Evolutionary conservation across 1,140 invertebrate genomes (phyloP).

Genomic region (Solen grandis): DNA sequence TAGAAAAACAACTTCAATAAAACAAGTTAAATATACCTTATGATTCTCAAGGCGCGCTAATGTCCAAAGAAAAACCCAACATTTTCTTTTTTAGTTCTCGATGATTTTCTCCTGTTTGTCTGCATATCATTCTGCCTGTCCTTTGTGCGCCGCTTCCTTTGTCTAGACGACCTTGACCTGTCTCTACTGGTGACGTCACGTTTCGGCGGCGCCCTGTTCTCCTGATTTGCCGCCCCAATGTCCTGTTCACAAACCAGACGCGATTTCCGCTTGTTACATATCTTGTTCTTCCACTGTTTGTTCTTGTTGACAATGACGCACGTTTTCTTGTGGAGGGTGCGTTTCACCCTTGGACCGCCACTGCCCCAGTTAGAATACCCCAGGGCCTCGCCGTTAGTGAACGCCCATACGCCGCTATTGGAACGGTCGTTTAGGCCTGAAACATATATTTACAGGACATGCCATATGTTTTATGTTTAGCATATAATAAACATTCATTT

Average conservation of each 20-base stretch:
- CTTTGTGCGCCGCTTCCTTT: not conserved
- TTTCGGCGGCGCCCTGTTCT: slow-evolving; percentile 38
- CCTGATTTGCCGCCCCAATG: slow-evolving; percentile 24
- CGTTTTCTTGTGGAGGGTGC: slow-evolving; percentile 68
- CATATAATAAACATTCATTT: slow-evolving; percentile 1
- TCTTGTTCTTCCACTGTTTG: slow-evolving; percentile 73
- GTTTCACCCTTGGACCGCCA: slow-evolving; percentile 64
- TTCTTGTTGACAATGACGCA: slow-evolving; percentile 76
- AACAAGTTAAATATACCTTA: too few relatives aligned
- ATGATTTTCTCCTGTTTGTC: not conserved
- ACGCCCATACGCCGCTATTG: slow-evolving; percentile 68
- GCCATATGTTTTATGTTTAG: not conserved
- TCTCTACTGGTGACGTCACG: slow-evolving; percentile 28
- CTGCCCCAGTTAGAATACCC: slow-evolving; percentile 69
- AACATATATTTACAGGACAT: not conserved
- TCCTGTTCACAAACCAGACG: slow-evolving; percentile 73
- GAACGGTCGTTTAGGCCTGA: slow-evolving; percentile 75
- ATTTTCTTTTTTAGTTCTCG: not conserved
- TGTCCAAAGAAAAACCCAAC: not conserved
- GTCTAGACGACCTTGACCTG: not conserved
- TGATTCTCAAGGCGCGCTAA: too few relatives aligned
- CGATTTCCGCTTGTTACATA: slow-evolving; percentile 71
- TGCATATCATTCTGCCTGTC: slow-evolving; percentile 11
- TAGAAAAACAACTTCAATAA: too few relatives aligned
- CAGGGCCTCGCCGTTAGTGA: slow-evolving; percentile 66